Evolutionary conservation across 2,888 invertebrate genomes (phyloP), one percentile per base, ranked within the genome.

Genomic region (Xanthorhoe designata): DNA sequence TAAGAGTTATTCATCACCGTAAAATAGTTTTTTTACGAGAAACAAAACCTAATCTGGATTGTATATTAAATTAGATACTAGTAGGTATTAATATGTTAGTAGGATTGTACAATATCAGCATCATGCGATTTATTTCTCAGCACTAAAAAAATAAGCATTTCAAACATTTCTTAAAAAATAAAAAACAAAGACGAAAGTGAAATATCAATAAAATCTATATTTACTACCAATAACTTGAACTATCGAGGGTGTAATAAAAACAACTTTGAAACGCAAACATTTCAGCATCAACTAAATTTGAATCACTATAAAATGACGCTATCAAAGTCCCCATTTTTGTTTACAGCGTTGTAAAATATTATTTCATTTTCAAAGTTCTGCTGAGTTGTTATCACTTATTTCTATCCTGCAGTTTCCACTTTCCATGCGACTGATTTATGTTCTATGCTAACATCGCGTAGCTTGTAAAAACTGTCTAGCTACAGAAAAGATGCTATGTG

Each of bases 381-480:
- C 66, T 61, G 66, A 69, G 51, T 70, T 56, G 61, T 62, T 61
- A 64, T 68, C 60, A 68, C 15, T 63, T 69, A 65, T 69, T 68
- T 69, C 67, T 64, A 72, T 71, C 62, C 50, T 45, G 57, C 53
- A 65, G 61, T 62, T 67, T n/a, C n/a, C n/a, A n/a, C n/a, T n/a
- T 62, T 63, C 29, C 38, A n/a, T 52, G 56, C 45, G 58, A 58
- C 71, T 60, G 74, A 75, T 75, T 75, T 75, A 74, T 73, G 54
- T 54, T 58, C 35, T 64, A 66, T 63, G 67, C 69, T 72, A 67
- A 66, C 65, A 61, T 62, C 51, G 72, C 69, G 60, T 53, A 62
- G 67, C 70, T 73, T 72, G 71, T 73, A 71, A 73, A 68, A 71
- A 68, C 68, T 70, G 69, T 73, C 72, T 69, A 68, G 60, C 64